Evolutionary conservation across 2,113 vertebrate species (phyloP).

Genomic region (Archilochus colubris): DNA sequence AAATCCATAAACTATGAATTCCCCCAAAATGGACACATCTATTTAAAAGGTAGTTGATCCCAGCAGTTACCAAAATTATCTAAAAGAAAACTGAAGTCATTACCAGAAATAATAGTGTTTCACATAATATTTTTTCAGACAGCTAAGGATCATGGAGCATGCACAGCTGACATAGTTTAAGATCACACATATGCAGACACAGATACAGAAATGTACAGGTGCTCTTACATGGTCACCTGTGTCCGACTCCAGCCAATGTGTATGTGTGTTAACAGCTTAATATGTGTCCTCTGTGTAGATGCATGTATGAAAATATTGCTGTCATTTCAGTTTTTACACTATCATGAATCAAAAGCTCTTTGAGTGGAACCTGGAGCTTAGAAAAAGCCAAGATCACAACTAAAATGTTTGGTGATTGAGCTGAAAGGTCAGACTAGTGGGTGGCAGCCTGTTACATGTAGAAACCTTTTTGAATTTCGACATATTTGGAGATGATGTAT

Average conservation of each 20-base stretch:
- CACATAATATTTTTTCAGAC: not conserved
- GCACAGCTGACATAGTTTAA: not conserved
- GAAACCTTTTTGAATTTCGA: not conserved
- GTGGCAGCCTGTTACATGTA: not conserved
- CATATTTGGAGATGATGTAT: not conserved
- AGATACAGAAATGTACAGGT: accelerated
- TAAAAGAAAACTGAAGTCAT: not conserved
- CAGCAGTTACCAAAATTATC: not conserved
- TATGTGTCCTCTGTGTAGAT: not conserved
- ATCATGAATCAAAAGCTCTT: not conserved
- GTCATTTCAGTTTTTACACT: not conserved
- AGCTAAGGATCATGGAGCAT: not conserved
- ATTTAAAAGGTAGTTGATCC: not conserved
- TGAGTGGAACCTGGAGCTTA: not conserved
- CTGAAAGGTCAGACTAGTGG: not conserved
- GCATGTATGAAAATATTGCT: not conserved
- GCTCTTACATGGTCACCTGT: not conserved
- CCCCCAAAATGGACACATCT: not conserved
- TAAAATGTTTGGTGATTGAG: not conserved
- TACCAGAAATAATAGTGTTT: not conserved
- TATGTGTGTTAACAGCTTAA: not conserved
- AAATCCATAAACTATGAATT: not conserved
- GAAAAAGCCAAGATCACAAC: not conserved
- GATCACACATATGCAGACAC: not conserved
- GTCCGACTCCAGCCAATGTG: accelerated